Conservation (phyloP, 2,888 invertebrate genomes). For the Tinea pellionella region DNA sequence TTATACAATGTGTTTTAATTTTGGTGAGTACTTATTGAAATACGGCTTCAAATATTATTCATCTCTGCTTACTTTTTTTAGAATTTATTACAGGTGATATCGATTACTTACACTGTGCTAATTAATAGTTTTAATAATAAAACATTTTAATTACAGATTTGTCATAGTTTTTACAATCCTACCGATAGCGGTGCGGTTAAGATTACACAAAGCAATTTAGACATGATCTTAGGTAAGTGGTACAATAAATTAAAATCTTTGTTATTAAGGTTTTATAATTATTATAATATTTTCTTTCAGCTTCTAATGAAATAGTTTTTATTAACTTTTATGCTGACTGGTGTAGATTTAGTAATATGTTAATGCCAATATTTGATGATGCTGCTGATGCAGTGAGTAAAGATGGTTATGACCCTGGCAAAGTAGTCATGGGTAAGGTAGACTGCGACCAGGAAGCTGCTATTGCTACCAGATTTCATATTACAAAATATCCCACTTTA, state of each 20-base stretch:
- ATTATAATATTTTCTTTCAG: constrained; percentile 69
- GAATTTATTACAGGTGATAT: constrained; percentile 22
- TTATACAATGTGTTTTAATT: constrained; percentile 27
- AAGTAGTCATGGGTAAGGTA: constrained; percentile 94
- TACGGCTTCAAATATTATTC: neutral
- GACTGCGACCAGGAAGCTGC: constrained; percentile 95
- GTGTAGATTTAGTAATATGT: constrained; percentile 98
- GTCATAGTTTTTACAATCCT: constrained; percentile 76
- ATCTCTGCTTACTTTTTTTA: neutral
- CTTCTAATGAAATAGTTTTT: constrained; percentile 95
- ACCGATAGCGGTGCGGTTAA: constrained; percentile 85
- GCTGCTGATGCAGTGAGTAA: constrained; percentile 87
- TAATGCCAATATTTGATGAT: constrained; percentile 97
- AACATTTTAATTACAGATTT: constrained; percentile 51
- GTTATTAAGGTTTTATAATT: neutral
- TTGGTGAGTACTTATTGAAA: constrained; percentile 7
- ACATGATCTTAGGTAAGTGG: constrained; percentile 82
- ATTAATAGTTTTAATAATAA: neutral
- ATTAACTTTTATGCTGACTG: constrained; percentile 99
- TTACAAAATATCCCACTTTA: constrained; percentile 97
- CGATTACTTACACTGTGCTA: neutral
- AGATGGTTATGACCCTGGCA: constrained; percentile 83
- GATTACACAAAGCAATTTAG: constrained; percentile 84
- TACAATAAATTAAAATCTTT: neutral
- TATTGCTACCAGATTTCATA: constrained; percentile 91